These are phyloP conservation scores for Streptopelia turtur DNA, from an alignment of 2,797 vertebrate species.

Conservation along the genomic window DNA sequence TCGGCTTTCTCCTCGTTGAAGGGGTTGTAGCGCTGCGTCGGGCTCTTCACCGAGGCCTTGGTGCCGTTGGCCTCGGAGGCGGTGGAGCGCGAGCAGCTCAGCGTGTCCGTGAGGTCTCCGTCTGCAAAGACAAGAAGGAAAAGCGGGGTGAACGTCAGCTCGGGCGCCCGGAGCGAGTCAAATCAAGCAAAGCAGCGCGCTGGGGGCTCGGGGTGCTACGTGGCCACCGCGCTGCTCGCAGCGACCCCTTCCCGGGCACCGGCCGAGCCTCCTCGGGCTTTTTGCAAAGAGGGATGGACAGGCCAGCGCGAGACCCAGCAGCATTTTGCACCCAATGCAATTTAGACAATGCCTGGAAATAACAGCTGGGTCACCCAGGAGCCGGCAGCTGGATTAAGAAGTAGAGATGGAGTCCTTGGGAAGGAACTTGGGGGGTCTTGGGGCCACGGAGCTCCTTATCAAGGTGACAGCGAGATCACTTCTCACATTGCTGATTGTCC, in stretches of 20 bases:
- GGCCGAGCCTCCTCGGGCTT: background rate
- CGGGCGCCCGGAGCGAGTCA: fast-evolving
- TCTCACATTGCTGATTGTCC: background rate
- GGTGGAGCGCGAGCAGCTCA: conserved; percentile 87
- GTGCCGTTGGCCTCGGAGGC: conserved; percentile 80
- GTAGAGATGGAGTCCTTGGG: background rate
- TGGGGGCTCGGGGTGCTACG: background rate
- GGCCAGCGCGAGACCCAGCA: background rate
- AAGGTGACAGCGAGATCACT: background rate
- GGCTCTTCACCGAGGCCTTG: conserved; percentile 80
- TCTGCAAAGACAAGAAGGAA: conserved; percentile 77
- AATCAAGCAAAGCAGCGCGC: background rate
- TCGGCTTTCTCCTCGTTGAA: conserved; percentile 86
- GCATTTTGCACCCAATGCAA: background rate
- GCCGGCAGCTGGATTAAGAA: fast-evolving
- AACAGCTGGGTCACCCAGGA: background rate
- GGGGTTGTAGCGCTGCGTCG: conserved; percentile 89
- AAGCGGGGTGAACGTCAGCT: fast-evolving
- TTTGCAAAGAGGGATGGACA: background rate
- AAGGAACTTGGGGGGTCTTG: background rate
- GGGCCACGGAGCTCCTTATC: background rate
- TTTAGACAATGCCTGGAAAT: background rate
- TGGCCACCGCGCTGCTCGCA: fast-evolving
- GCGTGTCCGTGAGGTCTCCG: conserved; percentile 92
- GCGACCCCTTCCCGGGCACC: background rate